Conservation (phyloP, 2,888 invertebrate genomes). For the Sabatieria punctata region DNA sequence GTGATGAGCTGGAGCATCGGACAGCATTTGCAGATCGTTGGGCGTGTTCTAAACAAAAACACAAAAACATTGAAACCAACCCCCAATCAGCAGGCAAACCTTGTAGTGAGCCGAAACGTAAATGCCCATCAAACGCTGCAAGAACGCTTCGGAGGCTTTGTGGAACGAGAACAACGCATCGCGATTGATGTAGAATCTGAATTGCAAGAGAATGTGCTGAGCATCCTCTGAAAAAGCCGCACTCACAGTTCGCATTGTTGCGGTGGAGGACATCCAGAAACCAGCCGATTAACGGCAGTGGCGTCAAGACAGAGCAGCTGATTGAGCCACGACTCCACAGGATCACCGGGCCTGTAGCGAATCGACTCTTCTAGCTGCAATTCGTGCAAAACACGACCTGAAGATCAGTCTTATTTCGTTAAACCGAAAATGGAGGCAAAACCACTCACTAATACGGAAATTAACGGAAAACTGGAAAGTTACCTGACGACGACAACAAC, state of each 20-base stretch:
- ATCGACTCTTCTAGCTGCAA: constrained; percentile 76
- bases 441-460: too few relatives aligned
- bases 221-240: too few relatives aligned
- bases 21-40: constrained; percentile 92
- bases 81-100: too few relatives aligned
- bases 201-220: neutral
- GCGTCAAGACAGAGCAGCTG: constrained; percentile 76
- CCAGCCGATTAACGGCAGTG: constrained; percentile 12
- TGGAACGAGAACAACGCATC: constrained; percentile 95
- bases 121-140: constrained; percentile 74
- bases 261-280: constrained; percentile 67
- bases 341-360: constrained; percentile 62
- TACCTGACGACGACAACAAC: too few relatives aligned
- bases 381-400: constrained; percentile 37
- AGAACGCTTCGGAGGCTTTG: constrained; percentile 59
- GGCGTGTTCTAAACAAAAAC: constrained; percentile 60
- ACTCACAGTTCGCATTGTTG: constrained; percentile 63
- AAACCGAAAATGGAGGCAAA: constrained; percentile 2
- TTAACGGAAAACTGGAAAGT: too few relatives aligned
- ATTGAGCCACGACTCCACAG: constrained; percentile 74
- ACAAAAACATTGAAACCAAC: constrained; percentile 1
- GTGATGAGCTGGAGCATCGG: constrained; percentile 95
- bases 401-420: constrained; percentile 3
- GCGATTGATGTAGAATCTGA: constrained; percentile 41
- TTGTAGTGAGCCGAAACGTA: constrained; percentile 97